Evolutionary conservation across 2,797 vertebrate species (phyloP).

Genomic region (Ctenochaetus hawaiiensis): DNA sequence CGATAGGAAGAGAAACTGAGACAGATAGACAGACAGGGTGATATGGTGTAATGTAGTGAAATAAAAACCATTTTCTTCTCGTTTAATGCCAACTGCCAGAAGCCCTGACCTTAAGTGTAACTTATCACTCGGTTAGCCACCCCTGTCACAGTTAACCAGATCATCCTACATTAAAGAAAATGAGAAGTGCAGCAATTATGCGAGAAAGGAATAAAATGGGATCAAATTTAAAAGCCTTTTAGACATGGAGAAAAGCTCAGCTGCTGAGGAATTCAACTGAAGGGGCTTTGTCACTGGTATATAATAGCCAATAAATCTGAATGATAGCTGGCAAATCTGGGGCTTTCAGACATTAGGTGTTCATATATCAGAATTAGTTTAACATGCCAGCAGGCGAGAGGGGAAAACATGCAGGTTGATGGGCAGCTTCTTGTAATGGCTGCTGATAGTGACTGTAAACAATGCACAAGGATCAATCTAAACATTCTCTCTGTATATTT

Average conservation of each 20-base stretch:
- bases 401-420: conserved; percentile 29
- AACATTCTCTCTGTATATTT: not conserved
- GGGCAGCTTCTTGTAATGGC: conserved; percentile 25
- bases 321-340: conserved; percentile 25
- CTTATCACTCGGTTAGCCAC: conserved; percentile 63
- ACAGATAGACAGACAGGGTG: not conserved
- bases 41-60: not conserved
- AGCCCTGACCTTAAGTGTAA: conserved; percentile 57
- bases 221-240: conserved; percentile 78
- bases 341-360: conserved; percentile 47
- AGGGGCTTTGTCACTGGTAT: conserved; percentile 55
- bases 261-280: conserved; percentile 55
- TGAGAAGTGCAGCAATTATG: conserved; percentile 77
- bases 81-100: conserved; percentile 34
- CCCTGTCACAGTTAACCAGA: conserved; percentile 79
- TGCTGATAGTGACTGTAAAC: conserved; percentile 3
- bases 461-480: not conserved
- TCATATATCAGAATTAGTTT: conserved; percentile 53
- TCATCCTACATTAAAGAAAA: conserved; percentile 80
- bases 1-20: not conserved
- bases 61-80: conserved; percentile 7
- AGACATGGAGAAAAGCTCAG: conserved; percentile 59
- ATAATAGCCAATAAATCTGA: conserved; percentile 63
- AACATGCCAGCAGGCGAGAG: conserved; percentile 5
- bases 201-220: conserved; percentile 68